Evolutionary conservation across 1,140 invertebrate genomes (phyloP).

Genomic region (Oryctes rhinoceros): DNA sequence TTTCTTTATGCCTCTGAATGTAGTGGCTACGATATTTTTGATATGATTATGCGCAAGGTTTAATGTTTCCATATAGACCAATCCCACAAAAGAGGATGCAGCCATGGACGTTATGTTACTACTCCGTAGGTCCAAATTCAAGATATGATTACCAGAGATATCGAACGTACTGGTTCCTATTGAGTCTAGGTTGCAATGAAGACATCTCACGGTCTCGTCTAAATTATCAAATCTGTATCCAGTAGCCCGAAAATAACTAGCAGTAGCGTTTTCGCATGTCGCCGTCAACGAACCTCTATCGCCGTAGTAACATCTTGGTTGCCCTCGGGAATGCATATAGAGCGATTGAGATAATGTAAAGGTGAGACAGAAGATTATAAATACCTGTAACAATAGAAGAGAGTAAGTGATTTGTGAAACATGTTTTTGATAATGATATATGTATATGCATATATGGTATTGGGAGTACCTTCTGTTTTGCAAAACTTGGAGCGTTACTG

Average conservation of each 20-base stretch:
- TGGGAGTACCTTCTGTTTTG: neutral
- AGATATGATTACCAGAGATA: slow-evolving; percentile 57
- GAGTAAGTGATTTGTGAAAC: neutral
- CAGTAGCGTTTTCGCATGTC: slow-evolving; percentile 56
- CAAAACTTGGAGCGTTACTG: neutral
- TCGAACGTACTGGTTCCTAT: slow-evolving; percentile 56
- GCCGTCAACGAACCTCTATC: slow-evolving; percentile 59
- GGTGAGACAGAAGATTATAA: neutral
- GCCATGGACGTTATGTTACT: slow-evolving; percentile 51
- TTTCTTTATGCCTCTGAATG: slow-evolving; percentile 56
- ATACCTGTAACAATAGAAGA: neutral
- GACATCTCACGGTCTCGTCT: slow-evolving; percentile 57
- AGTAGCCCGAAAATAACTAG: slow-evolving; percentile 54
- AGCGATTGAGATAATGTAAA: neutral
- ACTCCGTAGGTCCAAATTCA: slow-evolving; percentile 50
- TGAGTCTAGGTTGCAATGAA: slow-evolving; percentile 53
- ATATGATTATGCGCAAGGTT: slow-evolving; percentile 55
- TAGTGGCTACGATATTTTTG: slow-evolving; percentile 52
- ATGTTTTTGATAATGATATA: no score
- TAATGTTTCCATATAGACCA: slow-evolving; percentile 55
- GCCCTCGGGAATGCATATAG: neutral
- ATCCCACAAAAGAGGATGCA: slow-evolving; percentile 54
- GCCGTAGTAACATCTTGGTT: slow-evolving; percentile 56
- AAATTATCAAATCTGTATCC: slow-evolving; percentile 58
- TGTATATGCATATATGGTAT: no score